Evolutionary conservation across 2,797 vertebrate genomes (phyloP).

Genomic region (Tauraco hartlaubi): DNA sequence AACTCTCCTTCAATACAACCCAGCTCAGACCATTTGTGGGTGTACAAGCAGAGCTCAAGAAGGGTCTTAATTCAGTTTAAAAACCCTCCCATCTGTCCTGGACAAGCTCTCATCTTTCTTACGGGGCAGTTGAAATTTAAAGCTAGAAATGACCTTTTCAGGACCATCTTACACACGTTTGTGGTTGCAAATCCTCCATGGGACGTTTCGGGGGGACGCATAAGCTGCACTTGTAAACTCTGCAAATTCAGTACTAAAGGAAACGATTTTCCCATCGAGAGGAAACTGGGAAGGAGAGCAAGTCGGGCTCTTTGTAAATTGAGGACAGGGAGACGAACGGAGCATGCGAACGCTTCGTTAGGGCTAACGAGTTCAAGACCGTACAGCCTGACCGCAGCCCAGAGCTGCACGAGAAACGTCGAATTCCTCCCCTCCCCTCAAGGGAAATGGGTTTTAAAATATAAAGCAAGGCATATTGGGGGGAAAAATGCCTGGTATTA

Average conservation of each 20-base stretch:
- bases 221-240: neutral
- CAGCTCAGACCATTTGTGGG: neutral
- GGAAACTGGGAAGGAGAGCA: neutral
- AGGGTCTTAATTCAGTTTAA: neutral
- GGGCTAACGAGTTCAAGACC: neutral
- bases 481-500: neutral
- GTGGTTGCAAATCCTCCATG: neutral
- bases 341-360: slow-evolving; percentile 2
- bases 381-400: neutral
- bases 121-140: neutral
- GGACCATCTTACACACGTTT: neutral
- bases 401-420: neutral
- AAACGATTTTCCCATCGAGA: neutral
- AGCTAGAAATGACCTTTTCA: neutral
- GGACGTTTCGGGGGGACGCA: neutral
- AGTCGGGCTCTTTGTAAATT: slow-evolving; percentile 2
- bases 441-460: neutral
- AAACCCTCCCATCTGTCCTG: neutral
- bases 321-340: slow-evolving; percentile 28
- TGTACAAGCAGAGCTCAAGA: neutral
- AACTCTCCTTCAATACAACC: neutral
- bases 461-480: neutral
- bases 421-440: neutral
- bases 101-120: neutral
- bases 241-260: neutral